phyloP scores from a whole-genome alignment of 2,113 vertebrate genomes.

The Sorex fumeus region DNA sequence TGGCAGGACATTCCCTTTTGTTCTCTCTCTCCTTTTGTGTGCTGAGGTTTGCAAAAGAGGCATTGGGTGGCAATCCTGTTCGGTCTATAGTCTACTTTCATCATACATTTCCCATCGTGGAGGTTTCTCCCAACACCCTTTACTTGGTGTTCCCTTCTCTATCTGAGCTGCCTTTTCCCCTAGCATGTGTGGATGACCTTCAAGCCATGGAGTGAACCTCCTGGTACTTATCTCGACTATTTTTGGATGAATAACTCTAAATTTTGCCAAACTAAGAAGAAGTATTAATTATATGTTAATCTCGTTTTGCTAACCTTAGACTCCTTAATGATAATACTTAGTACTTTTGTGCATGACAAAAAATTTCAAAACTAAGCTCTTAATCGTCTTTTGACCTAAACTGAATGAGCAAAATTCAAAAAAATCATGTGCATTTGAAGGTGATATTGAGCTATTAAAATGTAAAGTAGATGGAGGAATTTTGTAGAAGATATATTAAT shows the following conservation, averaged over 20 bases:
- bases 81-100: too few relatives aligned
- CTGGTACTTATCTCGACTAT: too few relatives aligned
- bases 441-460: background rate
- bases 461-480: background rate
- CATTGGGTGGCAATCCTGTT: too few relatives aligned
- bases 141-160: too few relatives aligned
- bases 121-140: too few relatives aligned
- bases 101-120: too few relatives aligned
- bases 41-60: too few relatives aligned
- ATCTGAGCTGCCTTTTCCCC: too few relatives aligned
- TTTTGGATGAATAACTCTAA: background rate
- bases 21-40: too few relatives aligned
- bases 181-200: too few relatives aligned
- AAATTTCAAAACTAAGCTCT: background rate
- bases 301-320: background rate
- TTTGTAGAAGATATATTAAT: background rate
- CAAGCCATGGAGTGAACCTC: too few relatives aligned
- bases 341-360: background rate
- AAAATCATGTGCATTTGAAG: background rate
- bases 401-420: slow-evolving; percentile 18
- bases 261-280: background rate
- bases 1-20: too few relatives aligned
- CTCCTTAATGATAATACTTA: background rate
- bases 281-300: background rate
- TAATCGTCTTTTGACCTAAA: background rate